These are phyloP conservation scores for Rissa tridactyla DNA, from an alignment of 2,113 vertebrate species.

Conservation along the genomic window DNA sequence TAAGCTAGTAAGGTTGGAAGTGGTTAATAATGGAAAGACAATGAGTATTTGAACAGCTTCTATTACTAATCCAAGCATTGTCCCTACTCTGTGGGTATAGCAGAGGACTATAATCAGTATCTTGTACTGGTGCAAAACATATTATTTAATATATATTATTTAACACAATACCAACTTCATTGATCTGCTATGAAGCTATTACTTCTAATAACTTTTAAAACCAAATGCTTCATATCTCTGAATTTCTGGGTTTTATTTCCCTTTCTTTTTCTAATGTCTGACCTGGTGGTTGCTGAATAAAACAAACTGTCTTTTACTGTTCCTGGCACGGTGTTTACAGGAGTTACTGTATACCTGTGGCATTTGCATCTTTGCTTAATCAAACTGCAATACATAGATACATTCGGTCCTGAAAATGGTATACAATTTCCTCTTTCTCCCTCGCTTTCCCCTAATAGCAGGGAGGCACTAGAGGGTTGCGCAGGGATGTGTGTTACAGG, in stretches of 20 bases:
- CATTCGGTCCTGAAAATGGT: not conserved
- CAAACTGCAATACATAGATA: not conserved
- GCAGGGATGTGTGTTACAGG: slow-evolving; percentile 11
- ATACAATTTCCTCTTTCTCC: not conserved
- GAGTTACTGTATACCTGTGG: not conserved
- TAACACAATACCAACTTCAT: not conserved
- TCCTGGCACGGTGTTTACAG: not conserved
- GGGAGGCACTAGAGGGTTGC: not conserved
- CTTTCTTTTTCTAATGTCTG: not conserved
- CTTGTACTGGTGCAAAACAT: not conserved
- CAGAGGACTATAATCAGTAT: not conserved
- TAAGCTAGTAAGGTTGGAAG: not conserved
- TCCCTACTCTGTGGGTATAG: not conserved
- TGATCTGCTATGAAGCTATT: not conserved
- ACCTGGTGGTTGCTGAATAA: not conserved
- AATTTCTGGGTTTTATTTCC: not conserved
- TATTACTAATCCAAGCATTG: not conserved
- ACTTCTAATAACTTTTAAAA: not conserved
- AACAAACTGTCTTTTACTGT: not conserved
- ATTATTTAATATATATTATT: not conserved
- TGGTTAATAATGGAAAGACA: not conserved
- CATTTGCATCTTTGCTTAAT: not conserved
- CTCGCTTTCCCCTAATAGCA: not conserved
- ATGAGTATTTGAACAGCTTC: not conserved
- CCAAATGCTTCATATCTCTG: not conserved